Evolutionary conservation across 2,888 invertebrate species (phyloP), one percentile per base, ranked within the genome.

Genomic region (Eupelmus urozonus): DNA sequence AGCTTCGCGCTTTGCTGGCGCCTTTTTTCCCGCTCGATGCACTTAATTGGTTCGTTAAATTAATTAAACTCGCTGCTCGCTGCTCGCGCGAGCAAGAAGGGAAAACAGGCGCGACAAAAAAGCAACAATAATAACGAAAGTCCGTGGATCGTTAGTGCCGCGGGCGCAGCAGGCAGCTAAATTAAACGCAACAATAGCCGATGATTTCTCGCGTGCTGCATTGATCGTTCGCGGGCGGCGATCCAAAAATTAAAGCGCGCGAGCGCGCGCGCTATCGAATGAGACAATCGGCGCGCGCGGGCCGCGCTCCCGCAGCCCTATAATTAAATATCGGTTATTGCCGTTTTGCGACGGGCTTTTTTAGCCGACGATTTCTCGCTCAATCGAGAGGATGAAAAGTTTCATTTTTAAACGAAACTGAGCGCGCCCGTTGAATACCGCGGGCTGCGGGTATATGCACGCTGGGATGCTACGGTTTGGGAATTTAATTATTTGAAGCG

Each of bases 31-130:
- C 27, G 20, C 45, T 74, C 73, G 63, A 59, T 77, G 66, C 74
- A 70, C 74, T 74, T 77, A 80, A 80, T 80, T 77, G 76, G 80
- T 70, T 80, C 76, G 74, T 80, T 80, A 76, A 80, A 80, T 80
- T 80, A 76, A 80, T 80, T 77, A 77, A 80, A 74, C 59, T 76
- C 72, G n/a, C n/a, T n/a, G n/a, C n/a, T n/a, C 51, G 20, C 18
- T 13, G 18, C 34, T 60, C 57, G 34, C 7, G 45, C 23, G 55
- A 27, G 34, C 25, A 34, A 11, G n/a, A n/a, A n/a, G n/a, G n/a
- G n/a, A 49, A 23, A n/a, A 34, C 4, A 57, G 27, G 29, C 55
- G 18, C 18, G 23, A 72, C 16, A 49, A 55, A 18, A 42, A n/a
- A 62, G 53, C 57, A 40, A 60, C 27, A 67, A 25, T 55, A 29